These are phyloP conservation scores for Cordilura impudica DNA, from an alignment of 2,888 invertebrate species.

Conservation along the genomic window DNA sequence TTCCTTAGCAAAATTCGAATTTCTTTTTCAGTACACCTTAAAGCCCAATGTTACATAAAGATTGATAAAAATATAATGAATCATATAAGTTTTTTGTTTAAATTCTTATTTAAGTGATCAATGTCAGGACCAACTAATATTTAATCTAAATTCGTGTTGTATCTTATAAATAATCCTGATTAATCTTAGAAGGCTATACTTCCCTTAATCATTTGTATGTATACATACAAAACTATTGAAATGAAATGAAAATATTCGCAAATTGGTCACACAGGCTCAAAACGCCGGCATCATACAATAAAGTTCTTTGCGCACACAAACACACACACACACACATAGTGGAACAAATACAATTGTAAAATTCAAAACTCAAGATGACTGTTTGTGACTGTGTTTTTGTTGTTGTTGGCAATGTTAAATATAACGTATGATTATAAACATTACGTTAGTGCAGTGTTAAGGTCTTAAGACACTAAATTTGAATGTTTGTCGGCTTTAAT, in stretches of 20 bases:
- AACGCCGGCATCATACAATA: constrained; percentile 23
- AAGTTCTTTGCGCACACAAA: background rate
- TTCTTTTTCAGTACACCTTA: too few species aligned
- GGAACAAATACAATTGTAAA: too few species aligned
- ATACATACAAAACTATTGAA: constrained; percentile 15
- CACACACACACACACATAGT: background rate
- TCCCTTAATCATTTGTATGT: constrained; percentile 6
- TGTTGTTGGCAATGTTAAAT: constrained; percentile 18
- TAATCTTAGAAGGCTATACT: background rate
- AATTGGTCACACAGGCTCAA: constrained; percentile 69
- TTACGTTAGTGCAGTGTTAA: constrained; percentile 44
- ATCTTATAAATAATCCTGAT: too few species aligned
- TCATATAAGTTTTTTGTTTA: too few species aligned
- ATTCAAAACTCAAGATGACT: too few species aligned
- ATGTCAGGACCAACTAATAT: too few species aligned
- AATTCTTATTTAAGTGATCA: too few species aligned
- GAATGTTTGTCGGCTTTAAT: constrained; percentile 58
- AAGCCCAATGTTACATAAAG: too few species aligned
- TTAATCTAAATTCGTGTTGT: too few species aligned
- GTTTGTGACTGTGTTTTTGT: background rate
- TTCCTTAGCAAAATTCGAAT: too few species aligned
- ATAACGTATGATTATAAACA: constrained; percentile 45
- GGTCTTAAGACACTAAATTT: constrained; percentile 55
- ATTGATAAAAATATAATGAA: too few species aligned
- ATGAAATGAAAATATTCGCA: constrained; percentile 76